Conservation (phyloP, 2,888 invertebrate genomes). For the Clitarchus hookeri region DNA sequence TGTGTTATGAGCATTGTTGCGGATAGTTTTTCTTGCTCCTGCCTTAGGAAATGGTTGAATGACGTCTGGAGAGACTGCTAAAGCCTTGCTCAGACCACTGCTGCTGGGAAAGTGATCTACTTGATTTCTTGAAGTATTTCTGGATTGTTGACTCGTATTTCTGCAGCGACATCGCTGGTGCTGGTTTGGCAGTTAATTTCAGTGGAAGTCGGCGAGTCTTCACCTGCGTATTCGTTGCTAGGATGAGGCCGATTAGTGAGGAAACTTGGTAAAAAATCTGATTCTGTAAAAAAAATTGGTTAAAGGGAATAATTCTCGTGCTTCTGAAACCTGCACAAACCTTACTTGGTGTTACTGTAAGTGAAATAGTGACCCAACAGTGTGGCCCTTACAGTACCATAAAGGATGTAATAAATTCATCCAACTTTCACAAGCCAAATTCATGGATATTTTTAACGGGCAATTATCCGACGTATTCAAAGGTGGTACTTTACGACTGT, state of each 20-base stretch:
- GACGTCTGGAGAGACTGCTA: too few species aligned
- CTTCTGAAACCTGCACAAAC: conserved; percentile 42
- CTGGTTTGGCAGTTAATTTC: neutral
- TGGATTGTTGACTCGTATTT: neutral
- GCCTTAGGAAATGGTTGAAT: neutral
- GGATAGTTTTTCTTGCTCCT: neutral
- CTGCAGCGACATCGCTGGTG: neutral
- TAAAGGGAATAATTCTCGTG: conserved; percentile 44
- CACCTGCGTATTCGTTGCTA: too few species aligned
- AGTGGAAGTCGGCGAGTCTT: neutral
- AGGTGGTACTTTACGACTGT: too few species aligned
- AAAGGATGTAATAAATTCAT: too few species aligned
- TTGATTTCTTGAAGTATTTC: neutral
- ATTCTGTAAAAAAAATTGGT: conserved; percentile 43
- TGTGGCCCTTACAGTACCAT: too few species aligned
- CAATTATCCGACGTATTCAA: too few species aligned
- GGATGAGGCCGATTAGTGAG: neutral
- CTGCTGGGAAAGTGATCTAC: neutral
- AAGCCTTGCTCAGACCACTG: neutral
- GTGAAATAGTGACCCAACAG: too few species aligned
- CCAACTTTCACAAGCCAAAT: too few species aligned
- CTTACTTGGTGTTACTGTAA: conserved; percentile 41
- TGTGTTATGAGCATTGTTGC: conserved; percentile 3
- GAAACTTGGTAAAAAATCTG: conserved; percentile 29
- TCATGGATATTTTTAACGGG: too few species aligned